phyloP scores from a whole-genome alignment of 2,888 invertebrate genomes.

The Agonopterix alstromeriana region DNA sequence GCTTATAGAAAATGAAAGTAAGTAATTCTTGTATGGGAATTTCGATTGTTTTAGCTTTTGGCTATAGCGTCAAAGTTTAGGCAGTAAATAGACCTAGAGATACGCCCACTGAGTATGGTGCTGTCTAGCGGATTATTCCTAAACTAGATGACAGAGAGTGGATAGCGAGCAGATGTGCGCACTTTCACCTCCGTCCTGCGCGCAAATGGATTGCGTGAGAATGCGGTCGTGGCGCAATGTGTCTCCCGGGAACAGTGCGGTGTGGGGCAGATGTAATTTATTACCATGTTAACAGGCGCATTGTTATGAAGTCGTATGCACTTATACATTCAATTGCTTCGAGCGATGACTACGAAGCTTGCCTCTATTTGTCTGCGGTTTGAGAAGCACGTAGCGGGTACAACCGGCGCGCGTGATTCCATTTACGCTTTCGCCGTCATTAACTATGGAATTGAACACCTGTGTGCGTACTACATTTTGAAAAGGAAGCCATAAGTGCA shows the following conservation, averaged over 20 bases:
- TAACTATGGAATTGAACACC: background rate
- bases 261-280: slow-evolving; percentile 20
- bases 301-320: slow-evolving; percentile 5
- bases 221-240: slow-evolving; percentile 38
- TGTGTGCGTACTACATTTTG: background rate
- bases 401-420: slow-evolving; percentile 14
- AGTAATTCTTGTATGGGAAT: slow-evolving; percentile 7
- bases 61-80: slow-evolving; percentile 21
- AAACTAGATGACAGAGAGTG: slow-evolving; percentile 6
- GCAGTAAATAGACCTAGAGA: slow-evolving; percentile 10
- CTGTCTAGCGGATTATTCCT: slow-evolving; percentile 18
- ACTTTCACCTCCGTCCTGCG: slow-evolving; percentile 62
- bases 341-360: background rate
- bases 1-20: background rate
- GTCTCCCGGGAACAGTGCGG: slow-evolving; percentile 23
- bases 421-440: slow-evolving; percentile 21
- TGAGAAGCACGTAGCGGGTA: slow-evolving; percentile 11
- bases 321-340: slow-evolving; percentile 1
- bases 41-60: slow-evolving; percentile 13
- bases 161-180: slow-evolving; percentile 42
- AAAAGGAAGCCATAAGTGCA: slow-evolving; percentile 9
- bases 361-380: slow-evolving; percentile 5
- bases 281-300: slow-evolving; percentile 19
- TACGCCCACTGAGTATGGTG: slow-evolving; percentile 42
- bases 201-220: slow-evolving; percentile 40